Base-by-base conservation (phyloP, 2,888 invertebrate species). In the Drosophila barbarae region DNA sequence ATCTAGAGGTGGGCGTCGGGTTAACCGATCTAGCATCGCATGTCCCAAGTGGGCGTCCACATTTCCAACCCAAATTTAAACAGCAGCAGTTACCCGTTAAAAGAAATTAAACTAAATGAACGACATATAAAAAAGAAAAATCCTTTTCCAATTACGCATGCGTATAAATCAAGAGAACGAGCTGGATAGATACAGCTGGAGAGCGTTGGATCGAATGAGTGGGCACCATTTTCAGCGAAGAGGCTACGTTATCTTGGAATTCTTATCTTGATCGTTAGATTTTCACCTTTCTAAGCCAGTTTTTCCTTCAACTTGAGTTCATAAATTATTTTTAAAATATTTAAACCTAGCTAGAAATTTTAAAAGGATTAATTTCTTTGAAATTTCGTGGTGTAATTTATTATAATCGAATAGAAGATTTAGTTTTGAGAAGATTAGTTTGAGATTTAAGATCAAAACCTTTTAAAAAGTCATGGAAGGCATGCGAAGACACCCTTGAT, bases 41-140 rank as follows among this genome's bases (percentile, higher is more conserved):
- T 69, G 69, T 60, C 54, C 50, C 44, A 32, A 50, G 53, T 69
- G 69, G 69, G 68, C 68, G 68, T 55, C 30, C 30, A 21, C 54
- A 49, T 54, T 50, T 38, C 68, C 44, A 59, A 42, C 50, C 55
- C 38, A 65, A 65, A 66, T 57, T 44, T 60, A 65, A 64, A 32
- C 52, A 51, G 35, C 50, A 52, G 44, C 35, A 34, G 32, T 23
- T 15, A 21, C 10, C 32, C 46, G 15, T n/a, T 28, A 18, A 13
- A 42, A 10, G 36, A 55, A 64, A 42, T 41, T 47, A 64, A 64
- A 65, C 55, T 36, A 64, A 65, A 65, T 55, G 49, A 65, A 65
- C 42, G 65, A 41, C 41, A 36, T 9, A 7, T 21, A 18, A 28
- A 36, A 38, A 32, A 21, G 10, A 13, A 18, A 21, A 32, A 26